Base-by-base conservation (phyloP, 2,113 vertebrate species). In the Neotragus moschatus region DNA sequence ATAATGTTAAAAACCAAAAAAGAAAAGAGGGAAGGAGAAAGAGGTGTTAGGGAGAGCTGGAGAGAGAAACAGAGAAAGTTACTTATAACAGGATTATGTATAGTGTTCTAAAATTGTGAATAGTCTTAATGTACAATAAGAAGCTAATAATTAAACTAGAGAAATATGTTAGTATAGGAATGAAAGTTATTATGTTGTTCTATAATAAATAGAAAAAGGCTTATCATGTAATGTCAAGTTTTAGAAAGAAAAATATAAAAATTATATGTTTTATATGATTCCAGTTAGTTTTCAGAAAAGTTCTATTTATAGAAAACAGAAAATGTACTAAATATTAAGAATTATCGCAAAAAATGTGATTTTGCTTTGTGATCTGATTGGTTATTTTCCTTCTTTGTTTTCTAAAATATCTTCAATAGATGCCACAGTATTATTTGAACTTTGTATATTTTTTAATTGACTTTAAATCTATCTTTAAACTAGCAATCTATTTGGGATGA, bases 161-260 rank as follows among this genome's bases (percentile, higher is more conserved):
- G 61, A 84, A 91, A 45, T 88, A 26, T 60, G 5, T 96, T 77
- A 58, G 23, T 51, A 2, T 94, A 79, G 33, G 28, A 19, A 75
- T 88, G n/a, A 36, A 80, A 75, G 9, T 53, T 61, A 70, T 91
- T 61, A 89, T 49, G 33, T 56, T 90, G 70, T 87, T 94, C 39
- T 94, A 7, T 92, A 79, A 85, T 55, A 93, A 49, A 81, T 56
- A 63, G 47, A 56, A 58, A 91, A 94, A 43, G 15, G 3, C 39
- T 95, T 88, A 96, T 56, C 6, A 55, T 91, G 4, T 89, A 88
- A 81, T 92, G 14, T 85, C 47, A 81, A 0, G 26, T 55, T 93
- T 89, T 96, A 49, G 55, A 95, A 93, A 81, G 13, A 66, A 56
- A 70, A 97, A 75, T 58, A 49, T 81, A 86, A 96, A 96, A 82